Conservation (phyloP, 2,113 vertebrate species). For the Hippopotamus amphibius region DNA sequence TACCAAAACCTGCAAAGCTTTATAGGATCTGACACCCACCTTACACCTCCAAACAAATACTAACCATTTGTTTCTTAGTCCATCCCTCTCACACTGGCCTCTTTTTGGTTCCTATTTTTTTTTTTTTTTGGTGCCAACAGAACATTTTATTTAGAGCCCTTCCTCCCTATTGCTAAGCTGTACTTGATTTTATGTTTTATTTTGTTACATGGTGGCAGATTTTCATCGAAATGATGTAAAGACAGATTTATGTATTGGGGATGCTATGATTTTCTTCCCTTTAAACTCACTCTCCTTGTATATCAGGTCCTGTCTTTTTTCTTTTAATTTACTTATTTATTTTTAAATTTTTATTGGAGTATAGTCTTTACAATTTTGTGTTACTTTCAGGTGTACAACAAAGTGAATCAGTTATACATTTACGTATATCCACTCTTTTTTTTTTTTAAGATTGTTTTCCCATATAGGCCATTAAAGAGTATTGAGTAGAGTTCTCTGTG, state of each 20-base stretch:
- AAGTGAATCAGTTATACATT: no score
- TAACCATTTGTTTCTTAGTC: background rate
- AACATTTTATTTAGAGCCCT: background rate
- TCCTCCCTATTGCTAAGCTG: background rate
- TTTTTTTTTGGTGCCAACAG: background rate
- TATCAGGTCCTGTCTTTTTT: background rate
- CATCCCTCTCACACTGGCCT: background rate
- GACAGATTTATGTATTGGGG: background rate
- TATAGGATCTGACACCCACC: background rate
- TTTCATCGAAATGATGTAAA: background rate
- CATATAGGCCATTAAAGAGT: no score
- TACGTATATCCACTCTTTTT: no score
- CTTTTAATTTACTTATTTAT: no score
- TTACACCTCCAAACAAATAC: background rate
- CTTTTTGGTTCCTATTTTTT: background rate
- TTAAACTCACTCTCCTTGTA: background rate
- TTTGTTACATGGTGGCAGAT: background rate
- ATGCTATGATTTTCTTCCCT: background rate
- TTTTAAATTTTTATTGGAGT: no score
- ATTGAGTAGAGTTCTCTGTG: no score
- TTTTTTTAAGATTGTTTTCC: no score
- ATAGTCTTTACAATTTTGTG: no score
- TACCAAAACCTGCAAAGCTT: background rate
- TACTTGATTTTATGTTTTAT: background rate
- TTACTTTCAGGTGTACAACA: no score